phyloP scores from a whole-genome alignment of 2,113 vertebrate genomes.

The Sebastes fasciatus region DNA sequence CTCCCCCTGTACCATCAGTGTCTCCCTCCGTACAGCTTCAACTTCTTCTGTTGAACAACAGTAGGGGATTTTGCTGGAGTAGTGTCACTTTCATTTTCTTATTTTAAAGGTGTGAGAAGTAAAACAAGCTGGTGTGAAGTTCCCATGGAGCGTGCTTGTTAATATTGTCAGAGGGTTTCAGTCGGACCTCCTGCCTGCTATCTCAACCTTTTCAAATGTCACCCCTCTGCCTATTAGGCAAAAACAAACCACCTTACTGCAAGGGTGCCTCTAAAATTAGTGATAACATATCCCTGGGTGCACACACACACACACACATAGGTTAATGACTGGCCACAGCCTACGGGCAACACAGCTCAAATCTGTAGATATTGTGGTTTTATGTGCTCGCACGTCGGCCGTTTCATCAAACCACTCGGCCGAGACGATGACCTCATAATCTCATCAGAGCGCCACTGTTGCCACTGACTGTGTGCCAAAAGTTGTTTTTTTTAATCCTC shows the following conservation, averaged over 20 bases:
- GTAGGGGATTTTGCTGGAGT: neutral
- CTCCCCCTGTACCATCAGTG: neutral
- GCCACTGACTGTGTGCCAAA: conserved; percentile 18
- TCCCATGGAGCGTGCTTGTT: conserved; percentile 23
- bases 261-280: conserved; percentile 53
- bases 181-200: conserved; percentile 46
- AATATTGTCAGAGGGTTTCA: conserved; percentile 30
- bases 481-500: conserved; percentile 1
- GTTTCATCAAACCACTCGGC: conserved; percentile 4
- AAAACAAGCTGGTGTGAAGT: conserved; percentile 12
- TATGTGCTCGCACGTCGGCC: neutral
- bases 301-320: conserved; percentile 18
- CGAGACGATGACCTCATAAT: conserved; percentile 19
- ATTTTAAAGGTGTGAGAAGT: neutral
- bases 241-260: conserved; percentile 45
- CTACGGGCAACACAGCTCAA: neutral
- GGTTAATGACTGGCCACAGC: conserved; percentile 42
- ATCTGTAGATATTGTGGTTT: conserved; percentile 1
- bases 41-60: neutral
- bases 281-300: conserved; percentile 24
- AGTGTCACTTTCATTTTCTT: neutral
- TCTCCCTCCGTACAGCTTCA: neutral
- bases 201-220: conserved; percentile 72
- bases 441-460: conserved; percentile 22
- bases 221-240: conserved; percentile 47